Evolutionary conservation across 2,797 vertebrate species (phyloP), one percentile per base, ranked within the genome.

Genomic region (Gymnodraco acuticeps): DNA sequence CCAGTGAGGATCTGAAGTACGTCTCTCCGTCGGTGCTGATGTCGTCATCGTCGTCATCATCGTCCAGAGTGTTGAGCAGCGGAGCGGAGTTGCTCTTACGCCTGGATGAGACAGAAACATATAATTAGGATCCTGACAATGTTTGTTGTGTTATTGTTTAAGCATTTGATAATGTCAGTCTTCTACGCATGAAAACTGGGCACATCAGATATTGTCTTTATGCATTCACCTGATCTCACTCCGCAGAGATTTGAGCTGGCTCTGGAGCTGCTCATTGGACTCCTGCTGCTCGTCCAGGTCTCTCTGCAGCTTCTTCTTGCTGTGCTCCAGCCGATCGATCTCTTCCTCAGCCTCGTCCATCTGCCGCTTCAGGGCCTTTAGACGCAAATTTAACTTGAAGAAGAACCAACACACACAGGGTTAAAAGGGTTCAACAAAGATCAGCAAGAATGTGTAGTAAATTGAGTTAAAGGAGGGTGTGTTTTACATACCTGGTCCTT

Each of bases 351-450:
- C 96, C 92, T 97, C 97, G 63, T 98, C 96, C 87, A 98, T 97
- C 93, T 99, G 98, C 42, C 98, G 95, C 87, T 99, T 99, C 94
- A 98, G 95, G 16, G 97, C 96, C 90, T 98, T 99, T 80, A 99
- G 89, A 74, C 98, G 97, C 87, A 99, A 90, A 92, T 96, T 98
- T 89, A 99, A 81, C 98, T 99, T 87, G 15, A 13, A 20, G 33
- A 63, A 55, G 31, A 53, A 58, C 27, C 14, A 65, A 50, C 27
- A 63, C 0, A 0, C 1, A 19, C 13, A 1, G 4, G 1, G 10
- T 77, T 64, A 68, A 66, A 38, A 55, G 2, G 10, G 19, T 48
- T 62, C 7, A 47, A 72, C 66, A 31, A 50, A 47, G 11, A 72
- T 41, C 3, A 15, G 19, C 33, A 67, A 45, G 43, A 43, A 4